Evolutionary conservation across 2,797 vertebrate species (phyloP).

Genomic region (Vultur gryphus): DNA sequence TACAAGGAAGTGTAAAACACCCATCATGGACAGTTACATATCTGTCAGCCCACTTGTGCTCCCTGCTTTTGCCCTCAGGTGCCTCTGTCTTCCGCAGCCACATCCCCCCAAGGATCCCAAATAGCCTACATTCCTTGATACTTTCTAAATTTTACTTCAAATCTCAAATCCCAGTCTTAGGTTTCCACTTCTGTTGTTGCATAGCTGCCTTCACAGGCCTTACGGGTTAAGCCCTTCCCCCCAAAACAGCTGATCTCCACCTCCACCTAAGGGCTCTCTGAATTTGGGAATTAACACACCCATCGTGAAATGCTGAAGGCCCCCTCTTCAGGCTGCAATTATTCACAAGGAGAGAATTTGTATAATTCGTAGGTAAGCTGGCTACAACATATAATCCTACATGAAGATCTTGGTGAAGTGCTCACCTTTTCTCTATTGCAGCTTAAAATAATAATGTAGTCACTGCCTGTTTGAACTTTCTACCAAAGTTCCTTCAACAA

Average conservation of each 20-base stretch:
- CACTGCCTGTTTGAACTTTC: not conserved
- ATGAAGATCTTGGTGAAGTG: not conserved
- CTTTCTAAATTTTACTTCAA: not conserved
- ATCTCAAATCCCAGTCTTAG: not conserved
- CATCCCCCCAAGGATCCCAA: not conserved
- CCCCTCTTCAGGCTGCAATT: not conserved
- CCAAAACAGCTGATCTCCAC: not conserved
- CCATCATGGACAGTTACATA: accelerated
- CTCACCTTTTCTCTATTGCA: not conserved
- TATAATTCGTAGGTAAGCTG: not conserved
- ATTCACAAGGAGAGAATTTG: not conserved
- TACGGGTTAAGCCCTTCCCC: not conserved
- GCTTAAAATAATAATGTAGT: not conserved
- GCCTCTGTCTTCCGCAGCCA: not conserved
- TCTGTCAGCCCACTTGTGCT: not conserved
- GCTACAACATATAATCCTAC: not conserved
- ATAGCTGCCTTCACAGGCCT: not conserved
- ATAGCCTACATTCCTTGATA: accelerated
- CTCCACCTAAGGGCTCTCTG: not conserved
- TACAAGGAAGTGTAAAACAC: not conserved
- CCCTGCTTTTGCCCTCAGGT: not conserved
- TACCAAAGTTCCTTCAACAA: not conserved
- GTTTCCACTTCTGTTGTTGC: not conserved
- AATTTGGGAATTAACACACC: not conserved
- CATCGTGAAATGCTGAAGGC: not conserved